phyloP scores from a whole-genome alignment of 1,140 invertebrate species.

The Branchinecta lindahli region DNA sequence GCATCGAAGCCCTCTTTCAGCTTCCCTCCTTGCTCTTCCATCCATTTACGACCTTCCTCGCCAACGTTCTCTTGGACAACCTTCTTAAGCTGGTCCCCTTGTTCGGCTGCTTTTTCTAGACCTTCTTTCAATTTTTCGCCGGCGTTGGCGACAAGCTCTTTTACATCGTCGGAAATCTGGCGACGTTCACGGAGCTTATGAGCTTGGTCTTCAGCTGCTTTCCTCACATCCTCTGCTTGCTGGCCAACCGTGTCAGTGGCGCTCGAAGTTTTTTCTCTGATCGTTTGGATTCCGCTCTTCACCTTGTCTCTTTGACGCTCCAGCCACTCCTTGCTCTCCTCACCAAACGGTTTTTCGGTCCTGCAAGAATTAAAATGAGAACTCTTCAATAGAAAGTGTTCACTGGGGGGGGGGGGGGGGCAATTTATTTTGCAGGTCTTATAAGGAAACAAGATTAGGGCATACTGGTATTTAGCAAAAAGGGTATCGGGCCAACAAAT shows the following conservation, averaged over 20 bases:
- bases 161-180: background rate
- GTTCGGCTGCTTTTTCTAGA: background rate
- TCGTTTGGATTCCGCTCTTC: background rate
- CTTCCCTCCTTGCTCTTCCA: constrained; percentile 2
- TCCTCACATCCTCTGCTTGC: background rate
- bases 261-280: background rate
- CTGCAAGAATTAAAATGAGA: background rate
- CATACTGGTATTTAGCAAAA: no score
- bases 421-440: no score
- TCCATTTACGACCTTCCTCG: background rate
- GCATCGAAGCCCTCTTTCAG: background rate
- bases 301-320: background rate
- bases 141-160: background rate
- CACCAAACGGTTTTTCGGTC: background rate
- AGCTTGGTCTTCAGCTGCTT: background rate
- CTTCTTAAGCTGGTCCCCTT: background rate
- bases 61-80: background rate
- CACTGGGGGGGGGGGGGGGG: no score
- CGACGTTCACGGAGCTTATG: background rate
- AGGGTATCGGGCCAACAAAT: no score
- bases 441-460: no score
- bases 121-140: background rate
- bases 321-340: background rate
- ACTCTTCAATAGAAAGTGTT: no score
- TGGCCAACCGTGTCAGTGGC: background rate